These are phyloP conservation scores for Nothobranchius kuhntae DNA, from an alignment of 2,113 vertebrate species.

Conservation along the genomic window DNA sequence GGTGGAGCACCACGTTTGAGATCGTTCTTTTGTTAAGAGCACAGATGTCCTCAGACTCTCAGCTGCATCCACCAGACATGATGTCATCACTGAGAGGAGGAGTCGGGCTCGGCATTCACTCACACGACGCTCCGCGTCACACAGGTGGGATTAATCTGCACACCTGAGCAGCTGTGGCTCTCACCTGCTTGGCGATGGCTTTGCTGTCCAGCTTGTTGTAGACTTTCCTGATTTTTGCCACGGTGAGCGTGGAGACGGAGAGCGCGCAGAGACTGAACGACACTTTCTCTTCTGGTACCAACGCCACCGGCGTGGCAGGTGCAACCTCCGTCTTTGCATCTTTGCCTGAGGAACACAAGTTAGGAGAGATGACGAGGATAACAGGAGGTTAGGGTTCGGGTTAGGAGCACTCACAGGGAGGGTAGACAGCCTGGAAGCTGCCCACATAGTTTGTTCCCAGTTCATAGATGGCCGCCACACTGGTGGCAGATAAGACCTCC, in stretches of 20 bases:
- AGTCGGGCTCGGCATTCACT: no score
- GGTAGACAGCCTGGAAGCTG: constrained; percentile 93
- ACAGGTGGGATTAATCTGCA: neutral
- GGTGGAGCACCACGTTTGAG: no score
- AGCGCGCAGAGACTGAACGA: constrained; percentile 94
- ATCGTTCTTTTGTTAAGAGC: no score
- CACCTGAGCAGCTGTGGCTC: neutral
- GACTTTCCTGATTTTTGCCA: constrained; percentile 94
- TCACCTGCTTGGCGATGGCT: constrained; percentile 97
- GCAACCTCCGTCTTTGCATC: constrained; percentile 89
- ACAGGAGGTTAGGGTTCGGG: no score
- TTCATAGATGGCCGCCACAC: constrained; percentile 88
- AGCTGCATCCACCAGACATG: neutral
- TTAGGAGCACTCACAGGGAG: constrained; percentile 85
- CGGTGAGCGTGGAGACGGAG: constrained; percentile 91
- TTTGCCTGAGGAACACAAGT: constrained; percentile 80
- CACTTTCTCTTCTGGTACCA: constrained; percentile 96
- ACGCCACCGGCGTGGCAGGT: constrained; percentile 80
- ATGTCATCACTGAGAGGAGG: neutral
- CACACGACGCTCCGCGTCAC: neutral
- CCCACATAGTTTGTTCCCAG: constrained; percentile 93
- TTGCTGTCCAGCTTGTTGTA: constrained; percentile 99
- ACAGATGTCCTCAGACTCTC: neutral
- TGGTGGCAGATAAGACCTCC: constrained; percentile 90
- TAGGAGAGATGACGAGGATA: no score